Evolutionary conservation across 2,113 vertebrate species (phyloP).

Genomic region (human (Homo sapiens)): DNA sequence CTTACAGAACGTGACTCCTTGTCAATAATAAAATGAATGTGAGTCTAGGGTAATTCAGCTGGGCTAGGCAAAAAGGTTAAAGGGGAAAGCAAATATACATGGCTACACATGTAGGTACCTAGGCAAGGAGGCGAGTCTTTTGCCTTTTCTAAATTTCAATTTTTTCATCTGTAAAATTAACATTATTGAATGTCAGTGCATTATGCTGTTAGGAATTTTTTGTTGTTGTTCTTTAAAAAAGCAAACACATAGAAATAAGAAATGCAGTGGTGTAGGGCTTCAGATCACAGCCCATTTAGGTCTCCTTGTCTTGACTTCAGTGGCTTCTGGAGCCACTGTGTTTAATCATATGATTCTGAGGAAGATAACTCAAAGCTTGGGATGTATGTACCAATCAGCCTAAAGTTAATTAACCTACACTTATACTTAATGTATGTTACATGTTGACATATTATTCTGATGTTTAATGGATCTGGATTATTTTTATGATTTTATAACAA

Average conservation of each 20-base stretch:
- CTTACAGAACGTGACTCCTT: background rate
- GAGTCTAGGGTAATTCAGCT: background rate
- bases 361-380: background rate
- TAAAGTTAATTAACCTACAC: background rate
- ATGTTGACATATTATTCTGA: background rate
- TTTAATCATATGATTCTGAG: background rate
- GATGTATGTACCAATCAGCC: background rate
- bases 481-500: background rate
- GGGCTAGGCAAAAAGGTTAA: background rate
- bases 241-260: background rate
- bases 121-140: background rate
- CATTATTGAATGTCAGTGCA: background rate
- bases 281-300: accelerated
- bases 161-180: background rate
- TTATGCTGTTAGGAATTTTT: background rate
- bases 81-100: background rate
- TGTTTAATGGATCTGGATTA: background rate
- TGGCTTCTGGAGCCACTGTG: too few relatives aligned
- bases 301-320: background rate
- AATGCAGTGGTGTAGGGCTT: background rate
- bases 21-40: background rate
- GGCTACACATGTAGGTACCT: background rate
- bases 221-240: background rate
- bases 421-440: background rate
- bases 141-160: background rate